Evolutionary conservation across 1,140 invertebrate species (phyloP).

Genomic region (Polypedilum vanderplanki): DNA sequence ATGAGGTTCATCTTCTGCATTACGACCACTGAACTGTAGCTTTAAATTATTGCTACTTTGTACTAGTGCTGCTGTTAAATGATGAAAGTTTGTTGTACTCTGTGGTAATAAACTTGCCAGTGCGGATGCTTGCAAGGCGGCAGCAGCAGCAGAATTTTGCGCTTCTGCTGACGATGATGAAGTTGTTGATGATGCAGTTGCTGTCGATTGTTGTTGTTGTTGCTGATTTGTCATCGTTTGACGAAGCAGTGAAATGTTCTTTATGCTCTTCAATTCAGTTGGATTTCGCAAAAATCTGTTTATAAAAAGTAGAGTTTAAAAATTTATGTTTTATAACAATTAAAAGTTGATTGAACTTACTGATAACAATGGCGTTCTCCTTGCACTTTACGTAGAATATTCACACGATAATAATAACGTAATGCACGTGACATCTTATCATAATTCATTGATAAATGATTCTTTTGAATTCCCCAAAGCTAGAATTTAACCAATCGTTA

Average conservation of each 20-base stretch:
- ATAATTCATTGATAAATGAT: conserved; percentile 99
- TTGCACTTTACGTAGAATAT: conserved; percentile 94
- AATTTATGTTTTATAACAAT: conserved; percentile 24
- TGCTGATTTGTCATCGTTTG: conserved; percentile 52
- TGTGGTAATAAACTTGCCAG: conserved; percentile 19
- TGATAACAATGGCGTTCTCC: conserved; percentile 95
- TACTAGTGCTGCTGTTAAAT: conserved; percentile 38
- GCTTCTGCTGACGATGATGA: conserved; percentile 30
- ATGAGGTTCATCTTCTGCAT: conserved; percentile 48
- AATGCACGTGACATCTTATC: conserved; percentile 98
- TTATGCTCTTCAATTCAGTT: conserved; percentile 84
- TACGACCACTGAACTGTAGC: conserved; percentile 36
- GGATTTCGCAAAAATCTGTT: conserved; percentile 78
- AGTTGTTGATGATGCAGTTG: conserved; percentile 36
- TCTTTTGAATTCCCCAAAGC: conserved; percentile 97
- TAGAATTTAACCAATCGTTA: neutral
- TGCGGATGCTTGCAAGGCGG: conserved; percentile 34
- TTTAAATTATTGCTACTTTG: conserved; percentile 40
- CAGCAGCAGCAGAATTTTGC: conserved; percentile 27
- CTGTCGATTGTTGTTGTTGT: conserved; percentile 31
- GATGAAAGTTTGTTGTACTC: conserved; percentile 36
- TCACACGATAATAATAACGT: conserved; percentile 95
- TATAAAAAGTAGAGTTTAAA: conserved; percentile 41
- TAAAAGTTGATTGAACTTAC: conserved; percentile 53
- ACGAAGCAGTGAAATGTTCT: conserved; percentile 82